Conservation (phyloP, 2,888 invertebrate species). For the Emmelina monodactyla region DNA sequence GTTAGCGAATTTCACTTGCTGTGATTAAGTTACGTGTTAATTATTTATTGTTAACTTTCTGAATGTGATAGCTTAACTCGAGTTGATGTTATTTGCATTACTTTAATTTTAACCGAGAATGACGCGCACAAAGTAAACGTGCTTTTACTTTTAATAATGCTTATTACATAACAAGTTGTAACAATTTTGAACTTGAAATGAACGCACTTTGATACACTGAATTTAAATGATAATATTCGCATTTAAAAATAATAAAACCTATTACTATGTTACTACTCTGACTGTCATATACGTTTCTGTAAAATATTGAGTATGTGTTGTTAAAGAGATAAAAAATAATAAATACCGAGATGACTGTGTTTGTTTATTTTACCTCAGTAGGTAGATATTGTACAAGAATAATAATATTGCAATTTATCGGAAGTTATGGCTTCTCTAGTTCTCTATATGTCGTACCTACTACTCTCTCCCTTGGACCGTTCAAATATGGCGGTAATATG, state of each 20-base stretch:
- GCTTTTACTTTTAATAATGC: no score
- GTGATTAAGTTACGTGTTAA: slow-evolving; percentile 64
- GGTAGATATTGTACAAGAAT: neutral
- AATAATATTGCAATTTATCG: no score
- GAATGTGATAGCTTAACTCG: slow-evolving; percentile 49
- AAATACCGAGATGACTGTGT: slow-evolving; percentile 46
- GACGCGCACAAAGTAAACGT: slow-evolving; percentile 1
- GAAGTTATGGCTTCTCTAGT: no score
- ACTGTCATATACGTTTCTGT: slow-evolving; percentile 67
- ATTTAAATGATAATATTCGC: slow-evolving; percentile 46
- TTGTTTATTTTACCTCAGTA: slow-evolving; percentile 18
- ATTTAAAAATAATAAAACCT: slow-evolving; percentile 56
- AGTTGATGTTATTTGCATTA: slow-evolving; percentile 22
- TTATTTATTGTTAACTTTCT: slow-evolving; percentile 58
- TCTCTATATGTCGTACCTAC: no score
- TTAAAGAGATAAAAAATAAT: slow-evolving; percentile 67
- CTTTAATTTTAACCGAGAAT: slow-evolving; percentile 18
- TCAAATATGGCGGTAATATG: no score
- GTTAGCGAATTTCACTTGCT: slow-evolving; percentile 65
- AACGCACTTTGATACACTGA: slow-evolving; percentile 35
- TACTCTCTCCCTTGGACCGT: no score
- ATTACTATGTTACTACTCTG: slow-evolving; percentile 61
- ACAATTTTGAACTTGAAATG: no score
- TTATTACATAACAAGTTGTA: no score
- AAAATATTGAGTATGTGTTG: slow-evolving; percentile 68